Evolutionary conservation across 2,888 invertebrate genomes (phyloP).

Genomic region (Catocala nupta): DNA sequence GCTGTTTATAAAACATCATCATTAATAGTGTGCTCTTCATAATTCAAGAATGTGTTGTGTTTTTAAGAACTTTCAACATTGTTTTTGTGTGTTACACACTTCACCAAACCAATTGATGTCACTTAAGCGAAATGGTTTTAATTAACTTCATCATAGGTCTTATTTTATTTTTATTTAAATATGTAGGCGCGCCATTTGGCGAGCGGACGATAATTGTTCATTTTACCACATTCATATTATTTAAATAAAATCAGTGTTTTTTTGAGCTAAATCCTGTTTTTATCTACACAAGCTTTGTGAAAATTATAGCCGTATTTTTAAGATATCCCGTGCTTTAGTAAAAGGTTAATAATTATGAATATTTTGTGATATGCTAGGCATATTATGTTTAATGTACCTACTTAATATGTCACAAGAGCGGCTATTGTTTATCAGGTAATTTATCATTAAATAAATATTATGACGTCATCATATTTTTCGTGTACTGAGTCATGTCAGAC

Average conservation of each 20-base stretch:
- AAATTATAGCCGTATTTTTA: too few relatives aligned
- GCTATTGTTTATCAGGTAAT: constrained; percentile 62
- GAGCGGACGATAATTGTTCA: too few relatives aligned
- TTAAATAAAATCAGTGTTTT: too few relatives aligned
- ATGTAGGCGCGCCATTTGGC: too few relatives aligned
- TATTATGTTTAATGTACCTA: constrained; percentile 14
- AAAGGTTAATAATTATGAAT: neutral
- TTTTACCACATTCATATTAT: too few relatives aligned
- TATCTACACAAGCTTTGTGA: too few relatives aligned
- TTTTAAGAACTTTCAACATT: neutral
- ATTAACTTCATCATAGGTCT: neutral
- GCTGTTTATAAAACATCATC: too few relatives aligned
- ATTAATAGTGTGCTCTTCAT: too few relatives aligned
- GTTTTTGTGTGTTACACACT: neutral
- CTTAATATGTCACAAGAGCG: constrained; percentile 30
- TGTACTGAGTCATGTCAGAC: constrained; percentile 46
- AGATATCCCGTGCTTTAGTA: too few relatives aligned
- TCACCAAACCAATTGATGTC: neutral
- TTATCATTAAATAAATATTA: constrained; percentile 67
- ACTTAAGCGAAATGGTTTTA: neutral
- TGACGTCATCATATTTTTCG: constrained; percentile 45
- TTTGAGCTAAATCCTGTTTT: too few relatives aligned
- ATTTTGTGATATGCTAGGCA: neutral
- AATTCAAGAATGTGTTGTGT: too few relatives aligned
- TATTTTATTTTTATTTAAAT: neutral